phyloP scores from a whole-genome alignment of 2,113 vertebrate genomes.

The Passer montanus region DNA sequence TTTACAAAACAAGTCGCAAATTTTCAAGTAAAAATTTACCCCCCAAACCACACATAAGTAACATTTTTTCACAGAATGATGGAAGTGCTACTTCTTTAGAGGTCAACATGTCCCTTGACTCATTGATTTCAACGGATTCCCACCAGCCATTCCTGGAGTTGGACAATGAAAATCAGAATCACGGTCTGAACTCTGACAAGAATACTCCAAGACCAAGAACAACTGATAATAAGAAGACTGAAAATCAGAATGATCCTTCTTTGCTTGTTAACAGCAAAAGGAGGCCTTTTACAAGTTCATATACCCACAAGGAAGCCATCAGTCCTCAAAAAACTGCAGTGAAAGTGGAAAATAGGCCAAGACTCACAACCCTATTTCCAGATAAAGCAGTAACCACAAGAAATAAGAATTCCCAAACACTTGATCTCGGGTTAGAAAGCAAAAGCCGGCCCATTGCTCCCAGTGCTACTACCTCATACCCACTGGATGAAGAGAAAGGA shows the following conservation, averaged over 20 bases:
- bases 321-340: neutral
- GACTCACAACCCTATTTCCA: constrained; percentile 7
- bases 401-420: constrained; percentile 29
- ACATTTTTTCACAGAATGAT: constrained; percentile 68
- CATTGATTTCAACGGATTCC: neutral
- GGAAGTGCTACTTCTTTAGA: neutral
- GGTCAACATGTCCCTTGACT: neutral
- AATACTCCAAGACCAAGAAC: neutral
- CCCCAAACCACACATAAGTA: constrained; percentile 68
- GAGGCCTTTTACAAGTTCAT: constrained; percentile 8
- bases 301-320: neutral
- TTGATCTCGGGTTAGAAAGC: neutral
- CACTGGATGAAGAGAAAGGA: neutral
- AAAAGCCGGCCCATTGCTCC: neutral
- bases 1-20: constrained; percentile 70
- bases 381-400: constrained; percentile 13
- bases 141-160: neutral
- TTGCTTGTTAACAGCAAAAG: neutral
- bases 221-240: neutral
- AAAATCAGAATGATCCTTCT: neutral
- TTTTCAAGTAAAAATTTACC: constrained; percentile 70
- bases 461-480: neutral
- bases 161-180: constrained; percentile 30
- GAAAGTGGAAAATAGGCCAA: neutral
- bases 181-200: neutral